Percentiles rank a stretch among this genome's conserved stretches.
These are phyloP conservation scores for Bufo gargarizans DNA, from an alignment of 2,113 vertebrate species.

Conservation along the genomic window DNA sequence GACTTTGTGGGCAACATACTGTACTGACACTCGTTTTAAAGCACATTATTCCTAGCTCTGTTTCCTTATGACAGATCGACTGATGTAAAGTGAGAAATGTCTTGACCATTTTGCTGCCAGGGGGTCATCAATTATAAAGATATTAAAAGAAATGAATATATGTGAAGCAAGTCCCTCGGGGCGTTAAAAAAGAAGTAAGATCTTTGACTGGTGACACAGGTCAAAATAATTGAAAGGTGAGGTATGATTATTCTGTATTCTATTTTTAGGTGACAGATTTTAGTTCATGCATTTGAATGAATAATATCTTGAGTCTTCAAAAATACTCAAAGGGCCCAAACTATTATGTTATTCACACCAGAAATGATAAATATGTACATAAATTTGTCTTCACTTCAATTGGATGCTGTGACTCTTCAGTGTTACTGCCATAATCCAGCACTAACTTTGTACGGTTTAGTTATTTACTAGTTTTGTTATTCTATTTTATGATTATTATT, in stretches of 20 bases:
- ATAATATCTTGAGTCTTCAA: not conserved
- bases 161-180: not conserved
- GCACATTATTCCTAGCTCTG: constrained; percentile 4
- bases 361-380: not conserved
- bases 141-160: not conserved
- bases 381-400: not conserved
- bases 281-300: not conserved
- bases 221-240: not conserved
- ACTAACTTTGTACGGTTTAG: not conserved
- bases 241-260: not conserved
- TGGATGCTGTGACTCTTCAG: not conserved
- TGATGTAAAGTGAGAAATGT: constrained; percentile 19
- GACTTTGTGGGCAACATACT: constrained; percentile 11
- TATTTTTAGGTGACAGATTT: not conserved
- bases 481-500: not conserved
- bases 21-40: not conserved
- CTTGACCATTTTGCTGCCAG: not conserved
- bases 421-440: not conserved
- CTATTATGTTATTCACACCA: not conserved
- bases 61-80: not conserved
- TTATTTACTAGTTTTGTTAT: not conserved
- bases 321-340: not conserved
- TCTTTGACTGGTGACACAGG: not conserved
- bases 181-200: not conserved
- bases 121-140: not conserved